Evolutionary conservation across 2,797 vertebrate species (phyloP), one percentile per base, ranked within the genome.

Genomic region (Hippocampus kuda): DNA sequence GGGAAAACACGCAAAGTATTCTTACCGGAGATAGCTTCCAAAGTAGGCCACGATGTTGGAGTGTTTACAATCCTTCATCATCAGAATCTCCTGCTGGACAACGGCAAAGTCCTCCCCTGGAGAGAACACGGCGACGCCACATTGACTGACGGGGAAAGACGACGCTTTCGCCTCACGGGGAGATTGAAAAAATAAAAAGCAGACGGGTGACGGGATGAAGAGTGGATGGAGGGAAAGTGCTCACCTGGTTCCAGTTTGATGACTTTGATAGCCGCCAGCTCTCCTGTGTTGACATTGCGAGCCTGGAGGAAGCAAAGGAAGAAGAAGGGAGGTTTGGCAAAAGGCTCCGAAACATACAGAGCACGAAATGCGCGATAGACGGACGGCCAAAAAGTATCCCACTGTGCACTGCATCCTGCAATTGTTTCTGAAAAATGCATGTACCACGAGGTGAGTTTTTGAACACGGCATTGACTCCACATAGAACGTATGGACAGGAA

Each of bases 61-160:
- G 90, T 99, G 97, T 90, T 97, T 98, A 90, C 97, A 99, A 87
- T 99, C 97, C 89, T 99, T 99, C 97, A 99, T 99, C 96, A 99
- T 99, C 81, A 99, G 93, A 83, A 99, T 99, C 91, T 99, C 97
- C 88, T 99, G 97, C 92, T 99, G 97, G 80, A 99, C 96, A 78
- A 99, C 96, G 70, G 94, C 96, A 92, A 99, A 99, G 90, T 99
- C 97, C 90, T 99, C 96, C 77, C 96, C 96, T 99, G 74, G 10
- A 76, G 46, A 74, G 13, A 65, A 10, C 11, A 48, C 16, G 49
- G n/a, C 11, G 9, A 42, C 38, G n/a, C 10, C 42, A n/a, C 38
- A 46, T n/a, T 65, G 20, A 65, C 42, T 41, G 61, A 53, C 3
- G 34, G 22, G 16, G 27, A 30, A 53, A 15, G 24, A 27, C 4